Evolutionary conservation across 2,797 vertebrate genomes (phyloP), one percentile per base, ranked within the genome.

Genomic region (Enteromius treurensis): DNA sequence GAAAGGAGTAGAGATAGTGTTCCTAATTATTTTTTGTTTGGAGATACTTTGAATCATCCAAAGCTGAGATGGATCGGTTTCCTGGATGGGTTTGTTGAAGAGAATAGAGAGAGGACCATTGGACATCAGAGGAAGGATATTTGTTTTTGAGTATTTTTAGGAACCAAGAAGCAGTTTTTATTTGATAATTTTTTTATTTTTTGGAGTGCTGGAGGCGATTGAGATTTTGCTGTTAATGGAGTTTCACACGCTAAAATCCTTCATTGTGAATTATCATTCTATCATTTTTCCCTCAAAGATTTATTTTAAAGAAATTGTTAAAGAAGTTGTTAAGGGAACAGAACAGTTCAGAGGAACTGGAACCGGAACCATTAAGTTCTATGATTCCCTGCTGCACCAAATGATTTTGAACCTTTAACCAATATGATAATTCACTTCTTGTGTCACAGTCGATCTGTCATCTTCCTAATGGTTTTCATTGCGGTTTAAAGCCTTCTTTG

Each of bases 381-480:
- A n/a, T 77, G 64, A 32, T 53, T 45, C 19, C 4, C 26, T 77
- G 19, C 10, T 23, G 45, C 21, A 70, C 19, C 51, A 69, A 21
- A n/a, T n/a, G 26, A 29, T 29, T 19, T 62, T 26, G 47, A 76
- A 51, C 21, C 11, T 68, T 68, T 11, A 75, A 58, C 69, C 49
- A 55, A 55, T 67, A 17, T 23, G 47, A 65, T 53, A 51, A 23
- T 65, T 65, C 1, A 1, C 62, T 37, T 55, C 60, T 69, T 51
- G 5, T 17, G 58, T 49, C 78, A 62, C 29, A 37, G n/a, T 23
- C 11, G 6, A 21, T 37, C 58, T 84, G 3, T 32, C 14, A 1
- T 34, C 70, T 68, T 34, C n/a, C 9, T 64, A 65, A 67, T 42
- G 21, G 77, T 32, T 79, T 79, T 79, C 67, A 67, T 67, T 79